Evolutionary conservation across 2,888 invertebrate species (phyloP).

Genomic region (Eutolmus rufibarbis): DNA sequence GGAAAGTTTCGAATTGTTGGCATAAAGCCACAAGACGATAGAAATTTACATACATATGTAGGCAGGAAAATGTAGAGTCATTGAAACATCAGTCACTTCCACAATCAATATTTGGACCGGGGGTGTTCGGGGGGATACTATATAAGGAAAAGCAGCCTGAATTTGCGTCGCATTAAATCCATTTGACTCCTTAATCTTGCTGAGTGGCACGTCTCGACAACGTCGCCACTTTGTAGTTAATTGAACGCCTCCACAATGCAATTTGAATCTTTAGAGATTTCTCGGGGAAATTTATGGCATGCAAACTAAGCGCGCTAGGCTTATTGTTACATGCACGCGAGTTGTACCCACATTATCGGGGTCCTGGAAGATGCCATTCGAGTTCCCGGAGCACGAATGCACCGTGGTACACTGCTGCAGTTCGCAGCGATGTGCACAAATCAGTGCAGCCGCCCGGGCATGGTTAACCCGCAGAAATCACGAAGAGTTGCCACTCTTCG

Average conservation of each 20-base stretch:
- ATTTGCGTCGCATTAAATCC: not conserved
- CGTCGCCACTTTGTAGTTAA: slow-evolving; percentile 23
- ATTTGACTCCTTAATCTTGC: slow-evolving; percentile 4
- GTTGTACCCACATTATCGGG: slow-evolving; percentile 11
- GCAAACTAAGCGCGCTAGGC: slow-evolving; percentile 2
- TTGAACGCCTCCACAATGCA: slow-evolving; percentile 29
- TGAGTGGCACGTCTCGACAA: slow-evolving; percentile 22
- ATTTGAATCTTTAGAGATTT: slow-evolving; percentile 4
- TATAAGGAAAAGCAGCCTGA: not conserved
- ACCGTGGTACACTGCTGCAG: not conserved
- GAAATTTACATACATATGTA: not conserved
- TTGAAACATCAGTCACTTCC: not conserved
- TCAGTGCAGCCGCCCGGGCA: slow-evolving; percentile 9
- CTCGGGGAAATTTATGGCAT: slow-evolving; percentile 15
- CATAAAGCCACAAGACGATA: not conserved
- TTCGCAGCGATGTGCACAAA: not conserved
- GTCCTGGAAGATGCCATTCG: not conserved
- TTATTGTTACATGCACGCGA: slow-evolving; percentile 26
- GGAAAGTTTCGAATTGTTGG: not conserved
- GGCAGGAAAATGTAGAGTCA: not conserved
- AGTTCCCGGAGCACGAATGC: not conserved
- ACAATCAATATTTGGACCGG: not conserved
- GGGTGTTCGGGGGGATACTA: not conserved
- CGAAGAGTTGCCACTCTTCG: slow-evolving; percentile 16
- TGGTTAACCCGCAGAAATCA: slow-evolving; percentile 23